Base-by-base conservation (phyloP, 2,113 vertebrate genomes). In the Cinclus mexicanus region DNA sequence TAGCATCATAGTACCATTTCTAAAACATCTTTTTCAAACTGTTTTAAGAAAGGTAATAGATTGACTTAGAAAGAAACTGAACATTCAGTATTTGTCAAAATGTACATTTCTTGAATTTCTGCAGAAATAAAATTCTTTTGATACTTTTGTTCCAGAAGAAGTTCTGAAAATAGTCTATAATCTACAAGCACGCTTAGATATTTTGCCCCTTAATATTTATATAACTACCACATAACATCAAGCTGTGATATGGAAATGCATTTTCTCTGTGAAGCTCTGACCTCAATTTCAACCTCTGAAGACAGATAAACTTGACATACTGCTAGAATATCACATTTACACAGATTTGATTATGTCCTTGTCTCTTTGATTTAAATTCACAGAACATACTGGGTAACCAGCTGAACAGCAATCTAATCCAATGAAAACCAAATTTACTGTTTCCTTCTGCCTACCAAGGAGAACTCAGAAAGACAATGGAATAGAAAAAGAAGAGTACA, bases 301-400 rank as follows among this genome's bases (percentile, higher is more conserved):
- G 83, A 86, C 53, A 77, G 31, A 81, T 35, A 80, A 91, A 72
- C 65, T 55, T 60, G 76, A 78, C 49, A 75, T n/a, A 78, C 55
- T 82, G 82, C 78, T 89, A 91, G 64, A 89, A 70, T 91, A 91
- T 83, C 67, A 72, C 61, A 71, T 75, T 85, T 83, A 87, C 28
- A n/a, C 16, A 80, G 79, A 91, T 61, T 63, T 90, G 44, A 89
- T 87, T n/a, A 92, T 64, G 56, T 37, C 47, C 82, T 92, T 42
- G 35, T 77, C 69, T 80, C 63, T 50, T 80, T 74, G 75, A 90
- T 87, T 93, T 94, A 67, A 87, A 88, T 83, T 70, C 80, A 86
- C 59, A 91, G 47, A 94, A 88, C 46, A 90, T 44, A 91, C 67
- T 29, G 47, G 63, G 67, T 90, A 93, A 88, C 87, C 82, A 94